Base-by-base conservation (phyloP, 2,113 vertebrate species). In the Mustelus asterias region DNA sequence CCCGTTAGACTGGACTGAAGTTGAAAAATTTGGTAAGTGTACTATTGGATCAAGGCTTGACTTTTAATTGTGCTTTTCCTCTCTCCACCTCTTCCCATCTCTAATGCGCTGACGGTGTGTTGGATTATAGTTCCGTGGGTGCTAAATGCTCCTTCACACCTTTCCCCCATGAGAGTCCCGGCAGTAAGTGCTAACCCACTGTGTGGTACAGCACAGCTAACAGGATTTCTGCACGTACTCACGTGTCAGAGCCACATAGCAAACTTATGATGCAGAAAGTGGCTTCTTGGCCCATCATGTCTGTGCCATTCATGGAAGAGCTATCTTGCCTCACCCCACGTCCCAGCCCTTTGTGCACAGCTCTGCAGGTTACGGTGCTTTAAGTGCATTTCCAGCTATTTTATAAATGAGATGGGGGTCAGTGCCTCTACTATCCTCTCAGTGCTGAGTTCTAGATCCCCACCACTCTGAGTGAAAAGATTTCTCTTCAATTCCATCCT, bases 1-100 rank as follows among this genome's bases (percentile, higher is more conserved):
- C 89, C 99, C 99, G 0, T 97, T 99, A 96, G 98, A 99, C 97
- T 99, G 99, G 99, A 96, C 97, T 3, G 97, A 98, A 96, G 97
- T 99, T 60, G 98, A 99, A 96, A 98, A 97, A 95, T 98, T 97
- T 96, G 98, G 99, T 99, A 97, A 41, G 95, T 85, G 6, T 67
- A 16, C 22, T 13, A 0, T 22, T 16, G 41, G 54, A 54, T 20
- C 20, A 37, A n/a, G 29, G 5, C 7, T 41, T 90, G 54, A 16
- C 5, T 44, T 60, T 90, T 48, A 88, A 54, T 10, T 41, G 44
- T 54, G 37, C 37, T 44, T 20, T 16, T 83, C 24, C 48, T 89
- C 44, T 5, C 37, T 20, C 22, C 48, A 33, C 54, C 4, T 29
- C 14, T 60, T 60, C 26, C 26, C 26, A 63, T 13, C 54, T 90